A percentile compares a stretch with the other conserved stretches of the same genome.
Evolutionary conservation across 1,140 invertebrate species (phyloP).

Genomic region (Venustaconcha ellipsiformis): DNA sequence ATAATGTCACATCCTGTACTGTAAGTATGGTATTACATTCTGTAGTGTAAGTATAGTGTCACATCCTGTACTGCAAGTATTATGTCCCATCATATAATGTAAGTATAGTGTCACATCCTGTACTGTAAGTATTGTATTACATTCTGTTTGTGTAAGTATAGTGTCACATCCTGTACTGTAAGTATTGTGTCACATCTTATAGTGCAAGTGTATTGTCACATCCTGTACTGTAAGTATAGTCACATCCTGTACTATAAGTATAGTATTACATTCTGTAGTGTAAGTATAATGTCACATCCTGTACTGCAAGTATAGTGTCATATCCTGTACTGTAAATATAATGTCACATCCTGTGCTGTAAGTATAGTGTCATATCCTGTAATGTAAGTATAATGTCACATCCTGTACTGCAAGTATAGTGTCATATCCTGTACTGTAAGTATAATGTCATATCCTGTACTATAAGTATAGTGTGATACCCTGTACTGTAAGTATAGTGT

Average conservation of each 20-base stretch:
- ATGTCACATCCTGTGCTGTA: conserved; percentile 31
- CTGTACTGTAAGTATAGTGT: too few relatives aligned
- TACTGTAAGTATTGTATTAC: background rate
- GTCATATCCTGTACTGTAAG: conserved; percentile 31
- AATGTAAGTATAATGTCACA: conserved; percentile 17
- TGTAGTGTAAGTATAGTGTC: conserved; percentile 30
- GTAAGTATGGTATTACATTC: conserved; percentile 3
- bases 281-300: background rate
- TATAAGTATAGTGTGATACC: too few relatives aligned
- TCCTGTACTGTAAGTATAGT: background rate
- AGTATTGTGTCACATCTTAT: background rate
- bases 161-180: conserved; percentile 31
- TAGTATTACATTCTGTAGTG: background rate
- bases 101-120: too few relatives aligned
- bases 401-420: too few relatives aligned
- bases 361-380: background rate
- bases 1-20: too few relatives aligned
- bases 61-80: background rate
- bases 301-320: background rate
- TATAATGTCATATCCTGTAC: background rate
- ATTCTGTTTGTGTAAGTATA: conserved; percentile 32
- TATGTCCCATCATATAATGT: background rate
- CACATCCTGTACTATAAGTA: background rate
- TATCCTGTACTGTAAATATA: background rate
- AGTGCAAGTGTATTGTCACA: background rate